Base-by-base conservation (phyloP, 2,113 vertebrate species). In the Perca flavescens region DNA sequence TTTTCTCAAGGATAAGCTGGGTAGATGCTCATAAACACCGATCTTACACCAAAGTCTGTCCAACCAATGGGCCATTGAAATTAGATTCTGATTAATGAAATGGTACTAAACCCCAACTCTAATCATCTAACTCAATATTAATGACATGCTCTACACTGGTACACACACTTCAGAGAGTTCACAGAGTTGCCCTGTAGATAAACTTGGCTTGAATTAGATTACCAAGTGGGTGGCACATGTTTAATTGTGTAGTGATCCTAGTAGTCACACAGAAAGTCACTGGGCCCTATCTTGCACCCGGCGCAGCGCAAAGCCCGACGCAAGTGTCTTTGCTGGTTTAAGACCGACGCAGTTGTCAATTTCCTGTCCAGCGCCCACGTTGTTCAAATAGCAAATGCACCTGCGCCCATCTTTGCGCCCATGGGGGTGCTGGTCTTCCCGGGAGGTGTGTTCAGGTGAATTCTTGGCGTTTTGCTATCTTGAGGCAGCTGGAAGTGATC, bases 171-270 rank as follows among this genome's bases (percentile, higher is more conserved):
- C 25, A 52, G 40, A 52, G 40, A 53, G 61, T 58, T 82, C 43
- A 70, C 25, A 47, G 36, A 80, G 54, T 56, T 62, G 5, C 17
- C 22, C 7, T 56, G 40, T 13, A 21, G 43, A 52, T 75, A 50
- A 79, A 67, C 19, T 10, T 17, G 53, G 15, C 62, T 65, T 77
- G 49, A 19, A 28, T 74, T 74, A 63, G 14, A 36, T 79, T 73
- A 63, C 56, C 22, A 10, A 73, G 52, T n/a, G 22, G 8, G 17
- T 74, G 56, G 68, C 19, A 16, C 11, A 4, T 22, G 19, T 73
- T 70, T 76, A 28, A 77, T 75, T 71, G 22, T 52, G 7, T 13
- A 12, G 28, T 7, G 6, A 25, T 68, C 6, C 34, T 15, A 4
- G 19, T 56, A 15, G 78, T 77, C 54, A n/a, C 53, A 50, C 74